Evolutionary conservation across 1,140 invertebrate species (phyloP).

Genomic region (Drosophila azteca): DNA sequence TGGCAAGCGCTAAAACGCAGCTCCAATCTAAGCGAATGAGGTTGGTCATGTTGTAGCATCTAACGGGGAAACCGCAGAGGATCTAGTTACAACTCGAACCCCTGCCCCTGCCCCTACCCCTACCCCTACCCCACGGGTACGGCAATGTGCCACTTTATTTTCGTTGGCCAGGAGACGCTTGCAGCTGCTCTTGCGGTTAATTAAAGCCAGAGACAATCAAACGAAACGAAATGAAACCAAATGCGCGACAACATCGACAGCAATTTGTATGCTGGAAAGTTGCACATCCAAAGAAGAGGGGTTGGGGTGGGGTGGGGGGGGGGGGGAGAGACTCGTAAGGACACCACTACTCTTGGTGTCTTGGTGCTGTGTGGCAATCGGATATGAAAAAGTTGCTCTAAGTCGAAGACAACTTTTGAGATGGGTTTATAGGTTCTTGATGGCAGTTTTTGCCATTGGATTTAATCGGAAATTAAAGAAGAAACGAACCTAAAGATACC

Average conservation of each 20-base stretch:
- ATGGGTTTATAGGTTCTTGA: too few species aligned
- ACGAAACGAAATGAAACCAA: conserved; percentile 19
- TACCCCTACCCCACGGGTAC: too few species aligned
- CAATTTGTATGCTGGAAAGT: conserved; percentile 65
- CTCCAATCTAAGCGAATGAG: conserved; percentile 35
- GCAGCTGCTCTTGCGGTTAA: conserved; percentile 60
- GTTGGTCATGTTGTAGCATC: conserved; percentile 41
- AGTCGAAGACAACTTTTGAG: too few species aligned
- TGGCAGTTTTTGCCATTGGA: too few species aligned
- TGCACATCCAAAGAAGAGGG: conserved; percentile 11
- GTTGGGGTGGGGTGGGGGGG: too few species aligned
- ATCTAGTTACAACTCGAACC: conserved; percentile 42
- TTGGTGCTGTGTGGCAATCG: too few species aligned
- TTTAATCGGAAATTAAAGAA: too few species aligned
- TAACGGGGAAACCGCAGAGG: conserved; percentile 53
- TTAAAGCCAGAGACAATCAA: conserved; percentile 54
- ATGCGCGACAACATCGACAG: conserved; percentile 45
- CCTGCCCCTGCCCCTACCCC: too few species aligned
- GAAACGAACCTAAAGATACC: too few species aligned
- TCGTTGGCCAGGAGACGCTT: not conserved
- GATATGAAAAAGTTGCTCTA: too few species aligned
- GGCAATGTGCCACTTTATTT: conserved; percentile 50
- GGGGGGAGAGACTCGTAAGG: not conserved
- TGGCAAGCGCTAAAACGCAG: conserved; percentile 34
- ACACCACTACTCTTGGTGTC: too few species aligned